Conservation (phyloP, 1,140 invertebrate genomes). For the Vanessa tameamea region DNA sequence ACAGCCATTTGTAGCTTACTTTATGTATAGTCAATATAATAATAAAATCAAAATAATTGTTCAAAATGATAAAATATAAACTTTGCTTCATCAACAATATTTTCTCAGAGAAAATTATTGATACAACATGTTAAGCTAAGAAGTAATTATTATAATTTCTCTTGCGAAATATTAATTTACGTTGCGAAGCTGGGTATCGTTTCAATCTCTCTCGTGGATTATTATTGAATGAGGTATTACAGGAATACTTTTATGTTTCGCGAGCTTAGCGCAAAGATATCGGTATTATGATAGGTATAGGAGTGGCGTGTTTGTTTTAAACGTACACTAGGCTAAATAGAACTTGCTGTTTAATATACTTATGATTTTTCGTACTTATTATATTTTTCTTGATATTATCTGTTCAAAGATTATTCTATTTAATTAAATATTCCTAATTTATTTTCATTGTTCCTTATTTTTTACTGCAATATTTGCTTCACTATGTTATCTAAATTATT, state of each 20-base stretch:
- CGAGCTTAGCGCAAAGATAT: slow-evolving; percentile 57
- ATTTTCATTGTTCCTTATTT: too few relatives aligned
- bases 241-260: slow-evolving; percentile 61
- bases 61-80: background rate
- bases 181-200: slow-evolving; percentile 37
- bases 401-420: too few relatives aligned
- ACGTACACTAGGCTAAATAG: slow-evolving; percentile 41
- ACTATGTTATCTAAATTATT: too few relatives aligned
- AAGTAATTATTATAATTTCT: slow-evolving; percentile 59
- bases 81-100: slow-evolving; percentile 10
- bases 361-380: background rate
- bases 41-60: background rate
- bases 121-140: slow-evolving; percentile 32
- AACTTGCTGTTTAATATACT: background rate
- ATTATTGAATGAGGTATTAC: slow-evolving; percentile 73
- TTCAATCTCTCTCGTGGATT: slow-evolving; percentile 52
- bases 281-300: slow-evolving; percentile 50
- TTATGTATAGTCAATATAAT: background rate
- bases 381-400: too few relatives aligned
- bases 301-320: slow-evolving; percentile 61
- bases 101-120: slow-evolving; percentile 28
- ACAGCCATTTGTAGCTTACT: too few relatives aligned
- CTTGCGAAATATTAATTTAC: slow-evolving; percentile 66
- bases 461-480: too few relatives aligned
- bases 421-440: too few relatives aligned